A percentile compares a stretch with the other conserved stretches of the same genome.
Evolutionary conservation across 2,113 vertebrate genomes (phyloP).

Genomic region (Physeter macrocephalus): DNA sequence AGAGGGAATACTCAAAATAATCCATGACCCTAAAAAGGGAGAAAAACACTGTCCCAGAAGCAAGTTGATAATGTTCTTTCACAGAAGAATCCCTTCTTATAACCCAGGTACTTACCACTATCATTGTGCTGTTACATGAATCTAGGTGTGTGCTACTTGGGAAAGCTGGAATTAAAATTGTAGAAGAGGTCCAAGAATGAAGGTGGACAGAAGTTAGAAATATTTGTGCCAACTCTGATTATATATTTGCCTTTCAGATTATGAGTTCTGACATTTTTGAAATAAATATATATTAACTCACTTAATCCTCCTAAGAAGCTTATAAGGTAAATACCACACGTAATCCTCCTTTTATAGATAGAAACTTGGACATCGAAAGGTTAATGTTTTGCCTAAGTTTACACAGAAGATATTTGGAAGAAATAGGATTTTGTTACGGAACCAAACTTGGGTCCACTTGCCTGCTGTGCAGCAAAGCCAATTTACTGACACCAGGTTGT

Average conservation of each 20-base stretch:
- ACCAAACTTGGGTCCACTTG: background rate
- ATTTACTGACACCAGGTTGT: background rate
- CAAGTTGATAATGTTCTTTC: background rate
- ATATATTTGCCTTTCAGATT: background rate
- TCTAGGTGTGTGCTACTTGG: background rate
- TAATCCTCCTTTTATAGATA: background rate
- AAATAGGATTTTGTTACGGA: background rate
- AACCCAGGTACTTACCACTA: fast-evolving
- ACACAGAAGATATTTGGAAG: background rate
- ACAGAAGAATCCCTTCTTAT: background rate
- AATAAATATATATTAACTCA: background rate
- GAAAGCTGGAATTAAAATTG: background rate
- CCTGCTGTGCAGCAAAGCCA: background rate
- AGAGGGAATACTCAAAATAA: background rate
- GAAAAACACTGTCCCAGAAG: background rate
- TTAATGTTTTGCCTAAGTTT: background rate
- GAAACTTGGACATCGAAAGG: background rate
- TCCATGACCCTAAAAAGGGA: background rate
- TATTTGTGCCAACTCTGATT: background rate
- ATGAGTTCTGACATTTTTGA: background rate
- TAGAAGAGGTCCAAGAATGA: background rate
- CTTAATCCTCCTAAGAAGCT: background rate
- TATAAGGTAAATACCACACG: background rate
- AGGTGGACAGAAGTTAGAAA: background rate
- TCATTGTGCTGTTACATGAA: background rate